Conservation (phyloP, 2,888 invertebrate species). For the Ectobius pallidus region DNA sequence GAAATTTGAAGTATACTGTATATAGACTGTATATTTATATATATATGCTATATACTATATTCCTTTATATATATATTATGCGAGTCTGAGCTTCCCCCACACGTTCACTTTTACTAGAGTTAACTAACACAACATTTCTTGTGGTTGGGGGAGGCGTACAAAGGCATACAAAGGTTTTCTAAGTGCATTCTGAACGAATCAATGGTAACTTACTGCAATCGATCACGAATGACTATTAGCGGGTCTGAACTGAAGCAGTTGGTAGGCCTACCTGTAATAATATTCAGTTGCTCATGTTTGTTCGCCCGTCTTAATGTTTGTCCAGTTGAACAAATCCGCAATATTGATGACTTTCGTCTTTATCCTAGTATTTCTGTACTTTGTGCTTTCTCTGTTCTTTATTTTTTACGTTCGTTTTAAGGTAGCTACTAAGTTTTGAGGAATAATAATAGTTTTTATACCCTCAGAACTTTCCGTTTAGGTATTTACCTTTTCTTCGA, state of each 20-base stretch:
- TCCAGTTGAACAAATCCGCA: slow-evolving; percentile 23
- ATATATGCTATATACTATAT: too few relatives aligned
- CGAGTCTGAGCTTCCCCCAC: too few relatives aligned
- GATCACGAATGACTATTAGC: slow-evolving; percentile 18
- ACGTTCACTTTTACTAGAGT: too few relatives aligned
- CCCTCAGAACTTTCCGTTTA: too few relatives aligned
- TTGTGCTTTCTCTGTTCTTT: too few relatives aligned
- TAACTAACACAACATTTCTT: too few relatives aligned
- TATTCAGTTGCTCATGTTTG: slow-evolving; percentile 24
- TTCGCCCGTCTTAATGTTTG: slow-evolving; percentile 26
- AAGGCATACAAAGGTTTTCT: not conserved
- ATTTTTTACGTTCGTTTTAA: not conserved
- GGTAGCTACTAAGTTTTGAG: not conserved
- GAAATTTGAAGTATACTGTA: too few relatives aligned
- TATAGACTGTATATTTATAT: too few relatives aligned
- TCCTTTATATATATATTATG: too few relatives aligned
- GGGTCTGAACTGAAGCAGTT: not conserved
- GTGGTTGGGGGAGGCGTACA: not conserved
- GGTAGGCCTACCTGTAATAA: slow-evolving; percentile 6
- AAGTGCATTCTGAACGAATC: slow-evolving; percentile 16
- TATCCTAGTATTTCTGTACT: not conserved
- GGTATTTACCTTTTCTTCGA: too few relatives aligned
- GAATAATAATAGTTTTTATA: not conserved
- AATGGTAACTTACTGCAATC: slow-evolving; percentile 6
- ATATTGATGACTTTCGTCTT: slow-evolving; percentile 18